These are phyloP conservation scores for Protonemura montana DNA, from an alignment of 2,888 invertebrate species.

Conservation along the genomic window DNA sequence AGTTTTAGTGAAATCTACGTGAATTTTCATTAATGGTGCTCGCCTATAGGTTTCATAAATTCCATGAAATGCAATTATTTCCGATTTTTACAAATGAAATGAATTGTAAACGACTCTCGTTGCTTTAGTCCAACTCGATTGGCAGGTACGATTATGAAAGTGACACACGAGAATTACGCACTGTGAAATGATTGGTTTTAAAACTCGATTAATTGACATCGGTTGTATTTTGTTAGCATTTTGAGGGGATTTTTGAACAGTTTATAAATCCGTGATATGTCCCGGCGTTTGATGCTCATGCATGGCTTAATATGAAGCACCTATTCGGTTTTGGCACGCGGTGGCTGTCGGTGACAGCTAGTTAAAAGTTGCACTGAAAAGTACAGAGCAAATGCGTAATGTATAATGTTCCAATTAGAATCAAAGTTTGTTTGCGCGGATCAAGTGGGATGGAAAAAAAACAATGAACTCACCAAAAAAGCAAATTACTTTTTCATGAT, in stretches of 20 bases:
- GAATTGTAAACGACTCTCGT: not conserved
- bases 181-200: not conserved
- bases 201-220: not conserved
- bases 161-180: not conserved
- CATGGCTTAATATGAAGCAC: not conserved
- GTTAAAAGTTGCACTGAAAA: not conserved
- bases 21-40: too few species aligned
- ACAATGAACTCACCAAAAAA: not conserved
- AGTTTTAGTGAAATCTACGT: too few species aligned
- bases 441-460: not conserved
- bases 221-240: not conserved
- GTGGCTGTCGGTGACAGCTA: not conserved
- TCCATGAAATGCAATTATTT: not conserved
- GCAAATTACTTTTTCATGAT: constrained; percentile 7
- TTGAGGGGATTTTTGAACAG: not conserved
- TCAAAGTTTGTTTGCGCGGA: not conserved
- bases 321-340: not conserved
- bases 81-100: not conserved
- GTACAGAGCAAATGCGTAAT: not conserved
- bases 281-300: not conserved
- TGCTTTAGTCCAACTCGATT: not conserved
- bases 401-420: constrained; percentile 3
- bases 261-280: constrained; percentile 31
- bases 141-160: not conserved
- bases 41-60: not conserved